Evolutionary conservation across 2,113 vertebrate genomes (phyloP).

Genomic region (Hypocryptadius cinnamomeus): DNA sequence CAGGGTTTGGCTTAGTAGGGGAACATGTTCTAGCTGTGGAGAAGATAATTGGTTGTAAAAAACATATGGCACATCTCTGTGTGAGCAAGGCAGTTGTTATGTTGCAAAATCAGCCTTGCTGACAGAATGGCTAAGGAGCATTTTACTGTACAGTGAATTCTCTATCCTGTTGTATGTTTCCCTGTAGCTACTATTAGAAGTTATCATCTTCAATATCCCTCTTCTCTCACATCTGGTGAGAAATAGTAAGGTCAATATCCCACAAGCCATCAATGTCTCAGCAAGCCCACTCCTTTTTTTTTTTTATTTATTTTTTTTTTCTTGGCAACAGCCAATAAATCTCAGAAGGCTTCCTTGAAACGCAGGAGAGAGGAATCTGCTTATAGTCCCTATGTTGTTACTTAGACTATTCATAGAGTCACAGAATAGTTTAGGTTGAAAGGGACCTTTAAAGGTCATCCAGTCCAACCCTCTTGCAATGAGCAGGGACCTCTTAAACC

Average conservation of each 20-base stretch:
- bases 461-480: background rate
- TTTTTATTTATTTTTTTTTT: background rate
- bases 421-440: background rate
- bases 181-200: background rate
- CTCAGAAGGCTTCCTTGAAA: background rate
- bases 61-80: constrained; percentile 29
- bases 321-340: background rate
- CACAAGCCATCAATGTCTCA: background rate
- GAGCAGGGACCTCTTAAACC: background rate
- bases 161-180: background rate
- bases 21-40: background rate
- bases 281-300: background rate
- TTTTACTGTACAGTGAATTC: background rate
- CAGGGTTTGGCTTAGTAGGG: background rate
- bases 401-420: background rate
- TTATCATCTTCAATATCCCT: background rate
- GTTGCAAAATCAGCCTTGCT: background rate
- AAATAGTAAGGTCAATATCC: background rate
- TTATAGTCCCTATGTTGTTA: background rate
- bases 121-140: background rate
- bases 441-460: background rate
- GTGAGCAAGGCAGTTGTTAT: constrained; percentile 24
- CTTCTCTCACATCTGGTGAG: background rate
- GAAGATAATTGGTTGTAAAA: constrained; percentile 37
- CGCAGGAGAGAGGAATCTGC: background rate